phyloP scores from a whole-genome alignment of 2,888 invertebrate genomes.

The Colletes collaris region DNA sequence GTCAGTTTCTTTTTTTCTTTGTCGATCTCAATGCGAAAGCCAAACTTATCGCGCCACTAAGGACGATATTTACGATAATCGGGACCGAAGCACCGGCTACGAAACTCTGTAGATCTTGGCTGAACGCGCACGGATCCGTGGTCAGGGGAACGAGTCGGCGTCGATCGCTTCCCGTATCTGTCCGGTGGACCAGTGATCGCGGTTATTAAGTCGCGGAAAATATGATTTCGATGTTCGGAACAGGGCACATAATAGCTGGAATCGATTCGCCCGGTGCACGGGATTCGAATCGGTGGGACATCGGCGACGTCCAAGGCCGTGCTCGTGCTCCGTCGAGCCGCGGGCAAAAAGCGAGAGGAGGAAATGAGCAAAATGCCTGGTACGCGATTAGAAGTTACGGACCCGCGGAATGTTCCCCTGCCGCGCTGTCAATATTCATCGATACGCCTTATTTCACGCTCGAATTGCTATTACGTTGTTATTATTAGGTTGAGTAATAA shows the following conservation, averaged over 20 bases:
- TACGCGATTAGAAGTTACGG: slow-evolving; percentile 7
- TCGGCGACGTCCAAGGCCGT: neutral
- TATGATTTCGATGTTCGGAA: slow-evolving; percentile 18
- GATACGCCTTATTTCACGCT: slow-evolving; percentile 8
- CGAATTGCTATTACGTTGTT: neutral
- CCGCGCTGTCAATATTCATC: neutral
- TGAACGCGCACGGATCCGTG: slow-evolving; percentile 7
- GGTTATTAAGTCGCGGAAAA: slow-evolving; percentile 33
- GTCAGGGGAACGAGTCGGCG: neutral
- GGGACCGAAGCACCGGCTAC: slow-evolving; percentile 19
- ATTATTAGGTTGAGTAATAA: neutral
- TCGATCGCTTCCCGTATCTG: slow-evolving; percentile 28
- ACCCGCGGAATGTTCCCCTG: no score
- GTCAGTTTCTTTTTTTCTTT: slow-evolving; percentile 7
- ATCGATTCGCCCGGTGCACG: slow-evolving; percentile 22
- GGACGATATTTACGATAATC: slow-evolving; percentile 54
- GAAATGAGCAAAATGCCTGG: neutral
- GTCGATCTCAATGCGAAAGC: slow-evolving; percentile 48
- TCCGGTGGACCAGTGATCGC: slow-evolving; percentile 10
- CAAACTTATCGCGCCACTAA: slow-evolving; percentile 51
- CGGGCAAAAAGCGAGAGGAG: neutral
- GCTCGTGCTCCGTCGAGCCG: neutral
- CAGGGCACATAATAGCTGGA: neutral
- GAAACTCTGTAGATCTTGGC: slow-evolving; percentile 37
- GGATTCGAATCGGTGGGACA: neutral